A percentile compares a stretch with the other conserved stretches of the same genome.
phyloP scores from a whole-genome alignment of 2,888 invertebrate species.

The Oxyscelio sp. region DNA sequence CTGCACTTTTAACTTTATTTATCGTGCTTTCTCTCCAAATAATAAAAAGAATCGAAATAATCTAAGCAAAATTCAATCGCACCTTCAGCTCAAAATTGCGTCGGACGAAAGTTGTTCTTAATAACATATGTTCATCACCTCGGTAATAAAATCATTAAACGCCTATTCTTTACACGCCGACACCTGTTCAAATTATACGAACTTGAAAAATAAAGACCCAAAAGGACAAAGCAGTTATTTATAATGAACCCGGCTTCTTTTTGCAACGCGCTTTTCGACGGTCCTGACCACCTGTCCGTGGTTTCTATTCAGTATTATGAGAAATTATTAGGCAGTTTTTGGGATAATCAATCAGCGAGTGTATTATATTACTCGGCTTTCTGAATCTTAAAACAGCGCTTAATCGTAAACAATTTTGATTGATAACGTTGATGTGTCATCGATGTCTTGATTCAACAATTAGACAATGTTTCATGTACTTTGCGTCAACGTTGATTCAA shows the following conservation, averaged over 20 bases:
- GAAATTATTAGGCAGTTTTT: conserved; percentile 28
- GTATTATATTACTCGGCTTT: no score
- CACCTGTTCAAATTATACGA: conserved; percentile 36
- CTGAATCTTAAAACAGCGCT: no score
- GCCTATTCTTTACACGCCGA: conserved; percentile 37
- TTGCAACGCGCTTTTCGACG: conserved; percentile 1
- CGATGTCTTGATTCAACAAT: no score
- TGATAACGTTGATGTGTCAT: no score
- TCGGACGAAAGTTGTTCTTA: no score
- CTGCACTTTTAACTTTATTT: conserved; percentile 1
- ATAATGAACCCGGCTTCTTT: conserved; percentile 42
- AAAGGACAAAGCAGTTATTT: conserved; percentile 41
- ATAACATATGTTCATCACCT: conserved; percentile 1
- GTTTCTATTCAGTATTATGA: conserved; percentile 17
- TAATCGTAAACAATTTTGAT: no score
- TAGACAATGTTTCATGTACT: no score
- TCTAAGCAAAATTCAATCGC: no score
- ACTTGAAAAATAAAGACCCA: conserved; percentile 48
- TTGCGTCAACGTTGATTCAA: no score
- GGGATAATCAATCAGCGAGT: conserved; percentile 14
- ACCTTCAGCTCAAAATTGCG: no score
- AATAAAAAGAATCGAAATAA: no score
- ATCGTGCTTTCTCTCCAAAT: neutral
- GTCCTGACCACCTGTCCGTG: conserved; percentile 11
- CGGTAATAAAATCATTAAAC: conserved; percentile 51